Conservation (phyloP, 2,113 vertebrate species). For the Nycticebus coucang region DNA sequence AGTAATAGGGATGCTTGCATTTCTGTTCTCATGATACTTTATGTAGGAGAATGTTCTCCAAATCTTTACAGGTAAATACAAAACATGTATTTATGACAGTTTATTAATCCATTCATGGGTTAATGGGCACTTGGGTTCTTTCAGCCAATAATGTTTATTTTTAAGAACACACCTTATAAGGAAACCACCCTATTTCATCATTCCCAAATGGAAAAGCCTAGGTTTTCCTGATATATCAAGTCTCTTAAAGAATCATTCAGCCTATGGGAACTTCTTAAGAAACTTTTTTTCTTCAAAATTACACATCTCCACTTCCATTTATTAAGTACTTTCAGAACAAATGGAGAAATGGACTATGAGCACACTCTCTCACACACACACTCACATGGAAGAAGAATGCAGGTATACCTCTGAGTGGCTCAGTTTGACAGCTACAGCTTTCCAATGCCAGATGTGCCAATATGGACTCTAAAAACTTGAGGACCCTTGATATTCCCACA, state of each 20-base stretch:
- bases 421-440: not conserved
- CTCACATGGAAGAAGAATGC: not conserved
- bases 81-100: too few relatives aligned
- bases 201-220: not conserved
- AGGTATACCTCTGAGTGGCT: not conserved
- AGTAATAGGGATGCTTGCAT: too few relatives aligned
- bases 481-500: not conserved
- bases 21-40: too few relatives aligned
- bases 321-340: not conserved
- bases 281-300: not conserved
- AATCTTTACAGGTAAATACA: too few relatives aligned
- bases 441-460: too few relatives aligned
- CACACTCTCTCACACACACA: fast-evolving
- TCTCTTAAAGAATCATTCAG: not conserved
- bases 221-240: not conserved
- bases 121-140: too few relatives aligned
- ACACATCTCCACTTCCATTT: not conserved
- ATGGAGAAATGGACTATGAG: not conserved
- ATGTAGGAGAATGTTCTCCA: too few relatives aligned
- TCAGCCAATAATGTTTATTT: not conserved
- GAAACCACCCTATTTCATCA: not conserved
- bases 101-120: too few relatives aligned
- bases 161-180: not conserved
- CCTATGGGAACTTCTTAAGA: not conserved
- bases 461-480: not conserved